Evolutionary conservation across 2,888 invertebrate genomes (phyloP).

Genomic region (Torymus tubicola): DNA sequence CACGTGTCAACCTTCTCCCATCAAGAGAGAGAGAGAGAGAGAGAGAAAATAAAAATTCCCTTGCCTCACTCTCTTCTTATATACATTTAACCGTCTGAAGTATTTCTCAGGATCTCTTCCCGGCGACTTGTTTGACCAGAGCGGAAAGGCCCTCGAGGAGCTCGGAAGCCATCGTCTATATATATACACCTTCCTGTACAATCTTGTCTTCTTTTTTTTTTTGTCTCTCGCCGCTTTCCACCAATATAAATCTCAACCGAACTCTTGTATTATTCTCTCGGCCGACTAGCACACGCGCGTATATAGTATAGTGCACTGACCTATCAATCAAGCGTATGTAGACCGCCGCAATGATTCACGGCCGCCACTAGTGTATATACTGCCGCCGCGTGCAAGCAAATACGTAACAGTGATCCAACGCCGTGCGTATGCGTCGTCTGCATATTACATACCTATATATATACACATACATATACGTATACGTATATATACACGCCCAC

Average conservation of each 20-base stretch:
- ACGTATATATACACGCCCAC: conserved; percentile 39
- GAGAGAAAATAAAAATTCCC: too few species aligned
- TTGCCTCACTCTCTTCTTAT: too few species aligned
- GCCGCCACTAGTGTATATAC: conserved; percentile 28
- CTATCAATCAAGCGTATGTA: conserved; percentile 49
- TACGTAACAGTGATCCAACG: background rate
- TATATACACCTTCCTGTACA: background rate
- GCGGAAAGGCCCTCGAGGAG: conserved; percentile 33
- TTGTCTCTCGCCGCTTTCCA: background rate
- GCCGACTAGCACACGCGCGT: background rate
- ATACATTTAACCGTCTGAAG: conserved; percentile 6
- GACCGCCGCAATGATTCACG: conserved; percentile 35
- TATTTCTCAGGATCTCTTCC: conserved; percentile 24
- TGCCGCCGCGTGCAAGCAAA: background rate
- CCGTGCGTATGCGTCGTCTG: background rate
- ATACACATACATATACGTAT: conserved; percentile 27
- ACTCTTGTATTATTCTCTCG: background rate
- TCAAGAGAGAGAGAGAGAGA: too few species aligned
- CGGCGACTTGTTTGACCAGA: conserved; percentile 41
- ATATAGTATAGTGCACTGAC: conserved; percentile 42
- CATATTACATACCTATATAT: conserved; percentile 23
- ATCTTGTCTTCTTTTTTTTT: conserved; percentile 6
- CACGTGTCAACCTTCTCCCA: too few species aligned
- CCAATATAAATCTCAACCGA: conserved; percentile 11
- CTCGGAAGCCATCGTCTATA: background rate